Evolutionary conservation across 2,113 vertebrate species (phyloP).

Genomic region (Taurulus bubalis): DNA sequence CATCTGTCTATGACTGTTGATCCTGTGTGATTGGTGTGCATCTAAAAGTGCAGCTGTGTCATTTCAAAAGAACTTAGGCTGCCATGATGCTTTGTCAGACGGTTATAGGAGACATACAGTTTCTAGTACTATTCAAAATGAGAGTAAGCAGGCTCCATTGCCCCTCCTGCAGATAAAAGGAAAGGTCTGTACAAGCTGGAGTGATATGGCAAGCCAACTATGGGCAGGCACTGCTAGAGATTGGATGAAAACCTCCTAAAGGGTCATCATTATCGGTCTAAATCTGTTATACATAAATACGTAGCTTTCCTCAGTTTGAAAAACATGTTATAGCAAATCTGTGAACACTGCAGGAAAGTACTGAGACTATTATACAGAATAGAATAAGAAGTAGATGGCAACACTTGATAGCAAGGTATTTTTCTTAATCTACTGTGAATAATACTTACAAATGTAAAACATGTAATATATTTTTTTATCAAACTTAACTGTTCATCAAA

Average conservation of each 20-base stretch:
- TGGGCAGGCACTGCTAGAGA: constrained; percentile 9
- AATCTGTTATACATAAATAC: background rate
- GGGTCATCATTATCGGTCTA: background rate
- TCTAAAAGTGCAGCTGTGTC: constrained; percentile 6
- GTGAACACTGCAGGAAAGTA: background rate
- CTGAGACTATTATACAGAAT: background rate
- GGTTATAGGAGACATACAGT: constrained; percentile 34
- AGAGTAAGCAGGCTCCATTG: constrained; percentile 53
- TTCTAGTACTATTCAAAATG: constrained; percentile 47
- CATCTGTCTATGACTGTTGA: background rate
- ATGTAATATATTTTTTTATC: no score
- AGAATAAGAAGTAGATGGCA: background rate
- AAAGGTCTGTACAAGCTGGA: constrained; percentile 60
- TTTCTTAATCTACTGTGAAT: background rate
- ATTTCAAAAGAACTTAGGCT: background rate
- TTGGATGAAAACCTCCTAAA: background rate
- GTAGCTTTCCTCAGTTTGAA: background rate
- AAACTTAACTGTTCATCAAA: background rate
- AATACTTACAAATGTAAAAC: background rate
- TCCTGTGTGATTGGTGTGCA: background rate
- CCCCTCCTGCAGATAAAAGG: constrained; percentile 72
- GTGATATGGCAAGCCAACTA: constrained; percentile 18
- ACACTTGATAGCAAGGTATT: background rate
- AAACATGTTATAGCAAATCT: background rate
- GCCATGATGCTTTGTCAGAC: constrained; percentile 18